Evolutionary conservation across 2,113 vertebrate genomes (phyloP).

Genomic region (Cyprinodon brontotheroides): DNA sequence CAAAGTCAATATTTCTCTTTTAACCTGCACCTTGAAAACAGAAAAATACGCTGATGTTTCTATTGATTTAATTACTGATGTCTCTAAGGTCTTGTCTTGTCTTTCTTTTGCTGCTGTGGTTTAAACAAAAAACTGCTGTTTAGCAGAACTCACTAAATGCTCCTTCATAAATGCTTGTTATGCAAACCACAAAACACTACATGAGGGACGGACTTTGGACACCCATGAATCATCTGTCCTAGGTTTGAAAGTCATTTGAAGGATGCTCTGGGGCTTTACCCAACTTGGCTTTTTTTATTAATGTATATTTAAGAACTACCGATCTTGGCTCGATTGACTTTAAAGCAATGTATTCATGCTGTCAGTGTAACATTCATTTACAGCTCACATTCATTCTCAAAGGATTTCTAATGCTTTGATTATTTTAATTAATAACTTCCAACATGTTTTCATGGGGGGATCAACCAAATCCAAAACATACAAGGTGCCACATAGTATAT

Average conservation of each 20-base stretch:
- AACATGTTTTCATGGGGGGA: too few species aligned
- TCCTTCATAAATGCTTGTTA: background rate
- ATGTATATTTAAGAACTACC: too few species aligned
- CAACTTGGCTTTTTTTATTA: too few species aligned
- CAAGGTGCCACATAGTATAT: too few species aligned
- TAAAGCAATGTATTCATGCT: too few species aligned
- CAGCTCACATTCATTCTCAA: too few species aligned
- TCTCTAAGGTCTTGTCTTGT: conserved; percentile 35
- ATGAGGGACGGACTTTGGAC: background rate
- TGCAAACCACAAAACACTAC: conserved; percentile 7
- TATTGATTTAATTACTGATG: conserved; percentile 51
- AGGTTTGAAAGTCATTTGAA: background rate
- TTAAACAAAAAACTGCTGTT: conserved; percentile 3
- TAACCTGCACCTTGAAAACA: conserved; percentile 14
- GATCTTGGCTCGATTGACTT: too few species aligned
- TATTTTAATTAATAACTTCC: too few species aligned
- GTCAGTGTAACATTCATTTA: too few species aligned
- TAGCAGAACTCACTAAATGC: background rate
- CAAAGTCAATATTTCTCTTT: conserved; percentile 42
- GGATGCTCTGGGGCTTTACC: background rate
- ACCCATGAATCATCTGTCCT: background rate
- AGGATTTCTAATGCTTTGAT: too few species aligned
- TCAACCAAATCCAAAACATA: too few species aligned
- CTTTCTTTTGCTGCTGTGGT: conserved; percentile 12
- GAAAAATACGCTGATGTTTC: conserved; percentile 33